A percentile compares a stretch with the other conserved stretches of the same genome.
Evolutionary conservation across 2,113 vertebrate species (phyloP).

Genomic region (Erythrocebus patas): DNA sequence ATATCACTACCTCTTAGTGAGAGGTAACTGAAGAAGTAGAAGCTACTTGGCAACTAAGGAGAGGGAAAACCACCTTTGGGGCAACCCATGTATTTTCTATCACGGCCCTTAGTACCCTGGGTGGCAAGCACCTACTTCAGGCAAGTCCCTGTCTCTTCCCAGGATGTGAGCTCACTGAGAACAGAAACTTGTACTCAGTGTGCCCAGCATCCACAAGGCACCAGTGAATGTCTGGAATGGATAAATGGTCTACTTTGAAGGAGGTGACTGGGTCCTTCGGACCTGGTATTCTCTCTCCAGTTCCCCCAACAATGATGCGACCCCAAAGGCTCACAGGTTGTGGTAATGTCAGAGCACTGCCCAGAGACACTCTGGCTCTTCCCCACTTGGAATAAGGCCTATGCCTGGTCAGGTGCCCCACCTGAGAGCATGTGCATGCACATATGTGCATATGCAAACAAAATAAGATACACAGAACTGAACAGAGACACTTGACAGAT

Average conservation of each 20-base stretch:
- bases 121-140: not conserved
- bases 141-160: not conserved
- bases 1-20: not conserved
- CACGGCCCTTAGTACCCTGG: not conserved
- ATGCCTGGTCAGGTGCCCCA: not conserved
- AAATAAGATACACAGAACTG: not conserved
- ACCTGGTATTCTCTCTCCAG: not conserved
- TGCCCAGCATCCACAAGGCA: not conserved
- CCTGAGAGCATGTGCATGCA: constrained; percentile 32
- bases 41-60: not conserved
- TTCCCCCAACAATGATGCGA: not conserved
- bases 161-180: not conserved
- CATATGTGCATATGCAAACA: not conserved
- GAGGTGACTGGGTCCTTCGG: not conserved
- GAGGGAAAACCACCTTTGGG: not conserved
- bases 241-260: not conserved
- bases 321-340: not conserved
- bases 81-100: not conserved
- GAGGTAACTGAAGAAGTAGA: not conserved
- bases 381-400: not conserved
- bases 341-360: not conserved
- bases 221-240: not conserved
- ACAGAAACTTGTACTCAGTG: not conserved
- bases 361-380: not conserved
- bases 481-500: not conserved